A percentile compares a stretch with the other conserved stretches of the same genome.
These are phyloP conservation scores for Lepidonotus clava DNA, from an alignment of 2,888 invertebrate species.

Conservation along the genomic window DNA sequence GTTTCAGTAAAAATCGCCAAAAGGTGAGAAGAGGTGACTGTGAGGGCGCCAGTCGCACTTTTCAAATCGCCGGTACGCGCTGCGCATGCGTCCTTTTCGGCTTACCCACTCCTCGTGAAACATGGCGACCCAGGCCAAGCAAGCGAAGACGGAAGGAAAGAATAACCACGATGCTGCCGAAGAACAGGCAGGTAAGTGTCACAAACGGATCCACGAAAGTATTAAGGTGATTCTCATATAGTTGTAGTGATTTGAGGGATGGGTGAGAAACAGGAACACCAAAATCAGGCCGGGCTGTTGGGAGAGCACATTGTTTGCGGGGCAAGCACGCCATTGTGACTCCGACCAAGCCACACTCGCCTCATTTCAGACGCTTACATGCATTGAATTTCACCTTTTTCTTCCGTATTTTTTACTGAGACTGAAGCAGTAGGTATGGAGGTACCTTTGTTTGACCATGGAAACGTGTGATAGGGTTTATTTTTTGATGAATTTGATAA, in stretches of 20 bases:
- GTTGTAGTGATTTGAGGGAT: background rate
- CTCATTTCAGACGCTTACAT: background rate
- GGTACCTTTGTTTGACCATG: background rate
- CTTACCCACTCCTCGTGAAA: slow-evolving; percentile 71
- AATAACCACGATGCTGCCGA: slow-evolving; percentile 78
- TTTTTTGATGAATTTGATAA: background rate
- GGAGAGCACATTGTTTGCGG: slow-evolving; percentile 43
- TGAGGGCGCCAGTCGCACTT: slow-evolving; percentile 30
- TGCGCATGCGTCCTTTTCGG: slow-evolving; percentile 64
- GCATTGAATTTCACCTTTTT: background rate
- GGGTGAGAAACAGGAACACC: background rate
- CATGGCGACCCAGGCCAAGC: slow-evolving; percentile 80
- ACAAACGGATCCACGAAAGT: background rate
- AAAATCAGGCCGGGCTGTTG: background rate
- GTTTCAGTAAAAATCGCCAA: background rate
- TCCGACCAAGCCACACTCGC: background rate
- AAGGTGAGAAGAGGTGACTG: background rate
- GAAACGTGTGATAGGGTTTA: background rate
- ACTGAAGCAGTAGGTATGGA: background rate
- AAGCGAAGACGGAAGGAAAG: slow-evolving; percentile 77
- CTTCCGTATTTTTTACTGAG: background rate
- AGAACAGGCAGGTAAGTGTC: slow-evolving; percentile 77
- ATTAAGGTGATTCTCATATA: background rate
- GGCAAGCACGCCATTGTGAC: slow-evolving; percentile 49
- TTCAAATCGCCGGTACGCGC: slow-evolving; percentile 35